Evolutionary conservation across 2,888 invertebrate species (phyloP), one percentile per base, ranked within the genome.

Genomic region (Aelia acuminata): DNA sequence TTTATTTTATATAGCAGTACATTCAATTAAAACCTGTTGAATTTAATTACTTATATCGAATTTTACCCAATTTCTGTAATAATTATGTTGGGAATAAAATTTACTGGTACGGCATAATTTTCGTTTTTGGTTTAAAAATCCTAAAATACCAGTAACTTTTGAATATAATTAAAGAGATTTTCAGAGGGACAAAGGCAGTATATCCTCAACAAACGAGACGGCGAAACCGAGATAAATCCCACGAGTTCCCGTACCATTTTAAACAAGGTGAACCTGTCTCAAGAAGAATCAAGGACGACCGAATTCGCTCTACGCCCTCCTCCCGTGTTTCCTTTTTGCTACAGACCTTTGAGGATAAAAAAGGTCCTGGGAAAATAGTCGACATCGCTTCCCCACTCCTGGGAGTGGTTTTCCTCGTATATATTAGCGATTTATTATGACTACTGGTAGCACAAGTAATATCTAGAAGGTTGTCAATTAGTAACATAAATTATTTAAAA

Each of bases 231-330:
- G 63, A 70, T 15, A 70, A 35, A 70, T 70, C 35, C 35, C 18
- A 18, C 63, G 8, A 70, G 63, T 80, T 80, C 80, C 80, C 39
- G 43, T 43, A 43, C 80, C 80, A 47, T 80, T 80, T n/a, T 43
- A 13, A 80, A 47, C 80, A 80, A 80, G 80, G 80, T 80, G 80
- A 80, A 80, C 80, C 80, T 80, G 80, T 80, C 80, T 80, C 80
- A 39, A 11, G 80, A 80, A n/a, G 22, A 39, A 80, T n/a, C 80
- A 80, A 80, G 80, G 80, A 39, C 80, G 80, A 3, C 80, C 39
- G 80, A 80, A 80, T 80, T 47, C 80, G n/a, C 80, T 80, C 80
- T n/a, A 80, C 80, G n/a, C 39, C 80, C n/a, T n/a, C n/a, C n/a
- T n/a, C n/a, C n/a, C 18, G n/a, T 70, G 63, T 70, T 35, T 35